Evolutionary conservation across 2,888 invertebrate genomes (phyloP).

Genomic region (Unio pictorum): DNA sequence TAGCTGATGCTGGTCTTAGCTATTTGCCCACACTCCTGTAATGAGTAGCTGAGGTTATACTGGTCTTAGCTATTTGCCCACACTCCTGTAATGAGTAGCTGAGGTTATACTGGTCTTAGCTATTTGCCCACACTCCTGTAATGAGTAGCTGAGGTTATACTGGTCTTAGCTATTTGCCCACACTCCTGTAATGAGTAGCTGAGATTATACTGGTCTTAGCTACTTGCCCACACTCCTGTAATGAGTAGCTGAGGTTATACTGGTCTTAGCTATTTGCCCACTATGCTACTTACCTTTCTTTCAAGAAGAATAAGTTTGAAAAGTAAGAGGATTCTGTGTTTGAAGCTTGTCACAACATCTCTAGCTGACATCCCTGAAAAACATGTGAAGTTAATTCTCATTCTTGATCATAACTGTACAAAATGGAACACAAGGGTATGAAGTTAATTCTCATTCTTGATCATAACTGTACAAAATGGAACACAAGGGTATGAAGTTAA

Average conservation of each 20-base stretch:
- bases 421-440: background rate
- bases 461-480: background rate
- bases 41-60: too few relatives aligned
- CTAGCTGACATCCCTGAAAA: slow-evolving; percentile 84
- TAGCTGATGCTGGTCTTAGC: too few relatives aligned
- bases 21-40: too few relatives aligned
- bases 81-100: too few relatives aligned
- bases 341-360: slow-evolving; percentile 87
- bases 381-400: background rate
- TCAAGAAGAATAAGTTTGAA: slow-evolving; percentile 94
- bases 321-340: slow-evolving; percentile 91
- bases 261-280: background rate
- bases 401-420: background rate
- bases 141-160: too few relatives aligned
- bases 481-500: background rate
- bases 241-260: background rate
- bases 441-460: background rate
- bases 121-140: too few relatives aligned
- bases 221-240: too few relatives aligned
- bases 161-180: too few relatives aligned
- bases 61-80: too few relatives aligned
- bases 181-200: too few relatives aligned
- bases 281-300: slow-evolving; percentile 73
- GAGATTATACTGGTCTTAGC: too few relatives aligned
- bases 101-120: too few relatives aligned